phyloP scores from a whole-genome alignment of 1,140 invertebrate genomes.

The Achroia grisella region DNA sequence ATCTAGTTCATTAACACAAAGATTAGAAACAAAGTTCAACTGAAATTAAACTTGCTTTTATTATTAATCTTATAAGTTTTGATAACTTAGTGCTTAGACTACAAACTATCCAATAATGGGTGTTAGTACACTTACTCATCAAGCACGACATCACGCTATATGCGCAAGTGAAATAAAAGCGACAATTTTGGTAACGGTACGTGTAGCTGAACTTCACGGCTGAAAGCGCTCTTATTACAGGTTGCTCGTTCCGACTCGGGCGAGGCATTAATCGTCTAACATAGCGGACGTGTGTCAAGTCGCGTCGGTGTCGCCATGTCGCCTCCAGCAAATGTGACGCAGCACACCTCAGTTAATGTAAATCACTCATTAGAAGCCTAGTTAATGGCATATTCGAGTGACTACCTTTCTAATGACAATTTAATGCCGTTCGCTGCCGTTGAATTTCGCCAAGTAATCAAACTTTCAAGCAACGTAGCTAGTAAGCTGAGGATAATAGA shows the following conservation, averaged over 20 bases:
- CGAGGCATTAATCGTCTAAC: slow-evolving; percentile 21
- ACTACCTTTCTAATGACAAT: slow-evolving; percentile 47
- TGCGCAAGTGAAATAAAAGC: slow-evolving; percentile 11
- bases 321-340: slow-evolving; percentile 21
- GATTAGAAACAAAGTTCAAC: too few relatives aligned
- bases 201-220: slow-evolving; percentile 24
- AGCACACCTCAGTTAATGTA: slow-evolving; percentile 34
- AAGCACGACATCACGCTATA: too few relatives aligned
- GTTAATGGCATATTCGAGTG: slow-evolving; percentile 34
- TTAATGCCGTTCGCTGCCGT: slow-evolving; percentile 40
- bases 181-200: slow-evolving; percentile 22
- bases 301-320: not conserved
- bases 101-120: too few relatives aligned
- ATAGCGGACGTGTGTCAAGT: slow-evolving; percentile 16
- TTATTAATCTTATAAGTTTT: too few relatives aligned
- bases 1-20: too few relatives aligned
- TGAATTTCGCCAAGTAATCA: slow-evolving; percentile 39
- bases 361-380: slow-evolving; percentile 47
- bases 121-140: too few relatives aligned
- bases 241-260: slow-evolving; percentile 15
- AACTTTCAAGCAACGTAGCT: slow-evolving; percentile 27
- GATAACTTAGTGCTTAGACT: too few relatives aligned
- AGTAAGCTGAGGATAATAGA: slow-evolving; percentile 31
- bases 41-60: too few relatives aligned
- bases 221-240: slow-evolving; percentile 29